Evolutionary conservation across 2,113 vertebrate genomes (phyloP).

Genomic region (Fulica atra): DNA sequence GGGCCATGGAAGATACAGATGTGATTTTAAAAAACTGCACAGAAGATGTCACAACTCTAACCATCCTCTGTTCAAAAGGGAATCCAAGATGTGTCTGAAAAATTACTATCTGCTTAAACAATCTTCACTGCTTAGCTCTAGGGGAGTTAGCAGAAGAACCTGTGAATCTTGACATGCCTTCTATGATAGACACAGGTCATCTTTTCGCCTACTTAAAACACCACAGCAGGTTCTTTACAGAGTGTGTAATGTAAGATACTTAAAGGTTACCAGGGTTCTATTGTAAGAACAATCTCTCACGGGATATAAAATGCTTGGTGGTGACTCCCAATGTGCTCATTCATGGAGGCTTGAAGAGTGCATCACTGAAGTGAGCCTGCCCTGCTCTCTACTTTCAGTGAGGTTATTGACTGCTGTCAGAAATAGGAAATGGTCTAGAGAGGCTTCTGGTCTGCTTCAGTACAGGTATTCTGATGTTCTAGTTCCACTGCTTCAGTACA

Average conservation of each 20-base stretch:
- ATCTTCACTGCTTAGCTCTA: background rate
- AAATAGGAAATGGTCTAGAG: background rate
- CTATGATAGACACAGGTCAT: background rate
- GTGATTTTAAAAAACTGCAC: background rate
- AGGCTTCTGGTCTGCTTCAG: background rate
- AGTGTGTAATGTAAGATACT: background rate
- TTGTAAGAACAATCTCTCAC: background rate
- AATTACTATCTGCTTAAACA: background rate
- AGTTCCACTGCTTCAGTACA: no score
- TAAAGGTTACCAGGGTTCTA: background rate
- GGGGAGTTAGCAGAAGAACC: background rate
- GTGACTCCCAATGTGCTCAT: background rate
- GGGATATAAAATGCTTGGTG: background rate
- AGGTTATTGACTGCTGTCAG: background rate
- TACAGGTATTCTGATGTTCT: background rate
- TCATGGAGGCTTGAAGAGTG: background rate
- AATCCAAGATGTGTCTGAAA: background rate
- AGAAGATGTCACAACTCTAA: background rate
- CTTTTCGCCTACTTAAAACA: background rate
- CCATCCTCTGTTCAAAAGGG: background rate
- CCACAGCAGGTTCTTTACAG: background rate
- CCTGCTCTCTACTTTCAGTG: background rate
- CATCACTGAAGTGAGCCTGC: background rate
- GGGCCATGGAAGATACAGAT: background rate
- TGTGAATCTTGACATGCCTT: background rate